Percentiles rank a stretch among this genome's conserved stretches.
These are phyloP conservation scores for Pachyramphus minor DNA, from an alignment of 2,113 vertebrate genomes.

Conservation along the genomic window DNA sequence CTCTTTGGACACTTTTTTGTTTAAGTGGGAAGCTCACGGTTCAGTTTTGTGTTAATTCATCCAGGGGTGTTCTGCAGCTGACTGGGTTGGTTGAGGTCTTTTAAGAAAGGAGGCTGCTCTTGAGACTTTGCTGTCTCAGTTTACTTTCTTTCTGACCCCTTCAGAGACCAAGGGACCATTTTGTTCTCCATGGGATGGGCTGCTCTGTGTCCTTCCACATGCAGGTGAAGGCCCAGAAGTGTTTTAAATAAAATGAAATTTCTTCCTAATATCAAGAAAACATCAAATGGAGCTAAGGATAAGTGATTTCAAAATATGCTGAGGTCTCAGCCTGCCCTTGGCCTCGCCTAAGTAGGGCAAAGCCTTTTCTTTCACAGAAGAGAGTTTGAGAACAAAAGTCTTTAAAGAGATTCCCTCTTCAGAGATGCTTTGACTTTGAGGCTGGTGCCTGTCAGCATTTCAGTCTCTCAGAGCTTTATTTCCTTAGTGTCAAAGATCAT, in stretches of 20 bases:
- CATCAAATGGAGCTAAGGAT: background rate
- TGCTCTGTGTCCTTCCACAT: background rate
- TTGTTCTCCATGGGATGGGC: background rate
- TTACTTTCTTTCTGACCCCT: background rate
- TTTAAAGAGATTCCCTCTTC: constrained; percentile 33
- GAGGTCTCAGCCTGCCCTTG: constrained; percentile 16
- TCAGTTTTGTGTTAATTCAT: background rate
- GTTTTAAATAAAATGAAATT: background rate
- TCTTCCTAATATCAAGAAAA: background rate
- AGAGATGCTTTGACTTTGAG: background rate
- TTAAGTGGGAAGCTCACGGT: background rate
- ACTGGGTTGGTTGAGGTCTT: background rate
- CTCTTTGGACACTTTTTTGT: background rate
- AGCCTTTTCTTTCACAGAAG: background rate
- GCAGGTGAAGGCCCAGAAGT: background rate
- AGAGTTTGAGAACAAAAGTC: constrained; percentile 7
- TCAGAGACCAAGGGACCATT: background rate
- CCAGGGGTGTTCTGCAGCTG: background rate
- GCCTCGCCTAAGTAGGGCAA: constrained; percentile 11
- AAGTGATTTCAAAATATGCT: background rate
- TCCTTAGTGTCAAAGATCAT: constrained; percentile 46
- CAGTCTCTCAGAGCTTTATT: constrained; percentile 35
- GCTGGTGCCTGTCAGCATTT: constrained; percentile 32
- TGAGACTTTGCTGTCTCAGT: background rate
- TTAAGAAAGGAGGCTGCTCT: background rate